Base-by-base conservation (phyloP, 1,140 invertebrate species). In the Drosophila parabipectinata region DNA sequence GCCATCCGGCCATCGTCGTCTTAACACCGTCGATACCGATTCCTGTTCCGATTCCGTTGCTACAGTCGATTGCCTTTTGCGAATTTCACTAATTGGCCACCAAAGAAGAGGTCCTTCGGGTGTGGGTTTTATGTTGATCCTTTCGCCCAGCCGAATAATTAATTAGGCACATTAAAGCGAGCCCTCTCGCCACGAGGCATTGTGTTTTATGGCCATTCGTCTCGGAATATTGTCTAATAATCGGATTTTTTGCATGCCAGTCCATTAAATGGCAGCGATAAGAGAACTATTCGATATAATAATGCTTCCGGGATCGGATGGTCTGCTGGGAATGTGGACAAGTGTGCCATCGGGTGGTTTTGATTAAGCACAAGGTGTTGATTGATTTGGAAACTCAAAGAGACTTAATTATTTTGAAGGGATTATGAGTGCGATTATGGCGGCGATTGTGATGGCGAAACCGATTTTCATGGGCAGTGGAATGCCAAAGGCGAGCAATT, bases 161-260 rank as follows among this genome's bases (percentile, higher is more conserved):
- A 77, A 77, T 77, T 77, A 76, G 73, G 51, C 61, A 55, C 45
- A 76, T 76, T 69, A 77, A 77, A 77, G 39, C 50, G 47, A 56
- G 51, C 72, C 41, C 55, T 48, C 53, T 66, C 52, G 63, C 50
- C 44, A 45, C 48, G 61, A 32, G 60, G 64, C 61, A 21, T 63
- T 83, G 80, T 69, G 81, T 57, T 85, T 77, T 84, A 79, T 79
- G 81, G 54, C 41, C 81, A 28, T 55, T 63, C 56, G 37, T 41
- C 39, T 47, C 39, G 26, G 10, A 39, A 53, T 74, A 74, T 53
- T 37, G 26, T 48, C 72, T 66, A 75, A 75, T 75, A 75, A 75
- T 75, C 72, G 53, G 53, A 75, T 66, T 52, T 53, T 69, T 56
- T 32, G 26, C 48, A n/a, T 37, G 41, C 44, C 48, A 67, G 62